Evolutionary conservation across 2,113 vertebrate genomes (phyloP).

Genomic region (Sialia sialis): DNA sequence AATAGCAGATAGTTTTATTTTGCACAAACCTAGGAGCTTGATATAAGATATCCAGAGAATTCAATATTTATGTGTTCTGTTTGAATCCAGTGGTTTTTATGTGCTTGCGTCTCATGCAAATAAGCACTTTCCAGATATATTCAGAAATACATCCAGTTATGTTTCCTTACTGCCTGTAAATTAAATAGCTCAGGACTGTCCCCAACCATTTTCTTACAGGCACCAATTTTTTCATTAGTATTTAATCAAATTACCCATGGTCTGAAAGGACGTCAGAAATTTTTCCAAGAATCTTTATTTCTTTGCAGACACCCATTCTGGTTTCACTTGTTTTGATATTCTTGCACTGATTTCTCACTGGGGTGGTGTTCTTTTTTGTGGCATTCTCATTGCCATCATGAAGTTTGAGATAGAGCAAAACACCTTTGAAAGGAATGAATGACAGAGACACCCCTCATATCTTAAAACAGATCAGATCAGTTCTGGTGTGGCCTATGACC

Average conservation of each 20-base stretch:
- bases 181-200: not conserved
- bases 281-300: constrained; percentile 1
- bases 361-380: not conserved
- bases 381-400: not conserved
- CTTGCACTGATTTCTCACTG: not conserved
- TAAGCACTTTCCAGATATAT: not conserved
- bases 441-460: not conserved
- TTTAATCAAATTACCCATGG: constrained; percentile 12
- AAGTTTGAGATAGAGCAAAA: not conserved
- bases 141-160: not conserved
- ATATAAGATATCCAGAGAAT: not conserved
- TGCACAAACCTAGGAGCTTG: not conserved
- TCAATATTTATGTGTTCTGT: not conserved
- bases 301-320: not conserved
- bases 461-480: not conserved
- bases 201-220: not conserved
- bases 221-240: not conserved
- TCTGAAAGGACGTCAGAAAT: not conserved
- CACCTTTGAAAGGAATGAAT: not conserved
- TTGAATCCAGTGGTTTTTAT: not conserved
- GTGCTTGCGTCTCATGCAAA: not conserved
- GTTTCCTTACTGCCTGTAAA: not conserved
- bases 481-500: not conserved
- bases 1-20: not conserved
- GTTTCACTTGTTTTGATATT: constrained; percentile 7